Evolutionary conservation across 2,113 vertebrate species (phyloP).

Genomic region (Phalacrocorax carbo): DNA sequence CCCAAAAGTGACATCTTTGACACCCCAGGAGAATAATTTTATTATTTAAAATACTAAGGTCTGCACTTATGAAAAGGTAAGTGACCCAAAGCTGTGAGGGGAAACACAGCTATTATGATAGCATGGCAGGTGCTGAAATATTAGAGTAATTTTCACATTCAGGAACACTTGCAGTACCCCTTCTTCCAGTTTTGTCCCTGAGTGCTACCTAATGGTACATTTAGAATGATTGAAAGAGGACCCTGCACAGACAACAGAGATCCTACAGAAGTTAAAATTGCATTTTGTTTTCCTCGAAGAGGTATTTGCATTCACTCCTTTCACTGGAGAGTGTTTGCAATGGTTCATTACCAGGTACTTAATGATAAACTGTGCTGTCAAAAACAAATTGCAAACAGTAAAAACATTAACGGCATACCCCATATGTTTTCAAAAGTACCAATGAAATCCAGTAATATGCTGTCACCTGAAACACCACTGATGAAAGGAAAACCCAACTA

Average conservation of each 20-base stretch:
- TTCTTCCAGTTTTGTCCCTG: background rate
- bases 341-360: conserved; percentile 52
- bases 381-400: background rate
- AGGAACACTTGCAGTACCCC: background rate
- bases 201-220: conserved; percentile 15
- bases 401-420: background rate
- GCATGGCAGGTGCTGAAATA: background rate
- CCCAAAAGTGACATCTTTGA: background rate
- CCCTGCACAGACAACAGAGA: background rate
- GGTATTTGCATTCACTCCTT: conserved; percentile 1
- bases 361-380: conserved; percentile 49
- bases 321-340: background rate
- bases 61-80: background rate
- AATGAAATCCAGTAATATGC: background rate
- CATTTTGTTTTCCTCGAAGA: background rate
- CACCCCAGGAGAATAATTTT: background rate
- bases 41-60: background rate
- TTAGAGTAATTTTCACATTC: conserved; percentile 12
- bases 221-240: conserved; percentile 19
- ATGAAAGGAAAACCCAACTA: background rate
- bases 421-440: background rate
- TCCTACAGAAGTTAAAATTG: background rate
- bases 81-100: background rate
- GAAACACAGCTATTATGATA: background rate
- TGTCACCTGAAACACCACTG: background rate